These are phyloP conservation scores for Furnarius figulus DNA, from an alignment of 2,113 vertebrate species.

Conservation along the genomic window DNA sequence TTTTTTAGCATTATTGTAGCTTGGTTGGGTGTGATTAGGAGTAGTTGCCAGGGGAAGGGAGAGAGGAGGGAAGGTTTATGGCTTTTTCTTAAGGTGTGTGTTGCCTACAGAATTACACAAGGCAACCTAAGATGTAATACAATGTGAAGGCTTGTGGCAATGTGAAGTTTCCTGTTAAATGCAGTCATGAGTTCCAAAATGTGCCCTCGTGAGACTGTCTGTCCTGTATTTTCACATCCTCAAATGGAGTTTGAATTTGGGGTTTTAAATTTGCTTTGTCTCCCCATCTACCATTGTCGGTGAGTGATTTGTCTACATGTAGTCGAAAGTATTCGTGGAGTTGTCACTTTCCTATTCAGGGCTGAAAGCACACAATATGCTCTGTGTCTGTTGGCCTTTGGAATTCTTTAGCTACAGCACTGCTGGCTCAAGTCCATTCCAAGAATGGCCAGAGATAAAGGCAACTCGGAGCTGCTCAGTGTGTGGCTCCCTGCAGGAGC, in stretches of 20 bases:
- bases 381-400: not conserved
- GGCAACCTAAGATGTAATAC: not conserved
- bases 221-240: not conserved
- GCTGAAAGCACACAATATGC: not conserved
- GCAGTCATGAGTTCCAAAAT: not conserved
- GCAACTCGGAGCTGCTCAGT: not conserved
- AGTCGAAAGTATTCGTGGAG: not conserved
- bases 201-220: not conserved
- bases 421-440: not conserved
- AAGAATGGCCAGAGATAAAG: not conserved
- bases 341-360: not conserved
- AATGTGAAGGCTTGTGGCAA: not conserved
- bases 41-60: not conserved
- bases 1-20: not conserved
- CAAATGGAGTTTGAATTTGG: not conserved
- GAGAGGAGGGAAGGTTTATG: not conserved
- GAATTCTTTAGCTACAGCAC: rapidly evolving
- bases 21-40: not conserved
- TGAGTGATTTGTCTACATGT: rapidly evolving
- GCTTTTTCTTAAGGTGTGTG: not conserved
- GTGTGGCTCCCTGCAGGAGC: not conserved
- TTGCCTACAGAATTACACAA: not conserved
- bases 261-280: not conserved
- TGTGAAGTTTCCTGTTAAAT: not conserved
- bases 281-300: not conserved